phyloP scores from a whole-genome alignment of 2,888 invertebrate species.

The Callyntrura guangdongensis region DNA sequence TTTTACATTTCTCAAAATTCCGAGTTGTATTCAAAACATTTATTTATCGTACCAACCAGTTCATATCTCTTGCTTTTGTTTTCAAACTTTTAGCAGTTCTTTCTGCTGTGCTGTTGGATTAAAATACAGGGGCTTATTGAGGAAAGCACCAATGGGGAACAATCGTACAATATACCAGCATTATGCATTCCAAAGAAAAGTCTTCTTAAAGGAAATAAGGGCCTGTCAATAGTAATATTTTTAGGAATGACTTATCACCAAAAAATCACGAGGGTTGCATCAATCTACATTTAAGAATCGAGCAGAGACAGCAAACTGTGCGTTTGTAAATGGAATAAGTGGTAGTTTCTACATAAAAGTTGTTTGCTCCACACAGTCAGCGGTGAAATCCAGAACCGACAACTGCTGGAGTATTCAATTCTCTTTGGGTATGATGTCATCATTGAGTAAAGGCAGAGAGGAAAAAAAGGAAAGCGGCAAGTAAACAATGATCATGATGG shows the following conservation, averaged over 20 bases:
- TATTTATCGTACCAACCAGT: background rate
- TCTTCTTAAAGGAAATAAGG: conserved; percentile 62
- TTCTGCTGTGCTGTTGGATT: too few relatives aligned
- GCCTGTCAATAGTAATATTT: conserved; percentile 84
- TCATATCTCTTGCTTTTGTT: too few relatives aligned
- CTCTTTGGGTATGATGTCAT: conserved; percentile 22
- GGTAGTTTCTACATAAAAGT: conserved; percentile 18
- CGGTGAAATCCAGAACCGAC: conserved; percentile 5
- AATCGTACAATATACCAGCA: background rate
- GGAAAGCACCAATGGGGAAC: background rate
- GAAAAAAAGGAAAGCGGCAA: conserved; percentile 2
- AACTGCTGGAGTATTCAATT: background rate
- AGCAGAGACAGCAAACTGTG: conserved; percentile 55
- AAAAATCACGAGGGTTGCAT: conserved; percentile 84
- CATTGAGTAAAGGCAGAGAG: conserved; percentile 23
- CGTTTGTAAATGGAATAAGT: conserved; percentile 10
- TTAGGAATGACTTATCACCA: conserved; percentile 84
- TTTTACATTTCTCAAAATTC: background rate
- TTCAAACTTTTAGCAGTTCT: too few relatives aligned
- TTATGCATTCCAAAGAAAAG: background rate
- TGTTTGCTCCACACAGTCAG: background rate
- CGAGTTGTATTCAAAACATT: background rate
- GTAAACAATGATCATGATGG: conserved; percentile 64
- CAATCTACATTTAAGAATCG: conserved; percentile 84
- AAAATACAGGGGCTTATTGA: background rate